A percentile compares a stretch with the other conserved stretches of the same genome.
Evolutionary conservation across 2,113 vertebrate species (phyloP).

Genomic region (Pandion haliaetus): DNA sequence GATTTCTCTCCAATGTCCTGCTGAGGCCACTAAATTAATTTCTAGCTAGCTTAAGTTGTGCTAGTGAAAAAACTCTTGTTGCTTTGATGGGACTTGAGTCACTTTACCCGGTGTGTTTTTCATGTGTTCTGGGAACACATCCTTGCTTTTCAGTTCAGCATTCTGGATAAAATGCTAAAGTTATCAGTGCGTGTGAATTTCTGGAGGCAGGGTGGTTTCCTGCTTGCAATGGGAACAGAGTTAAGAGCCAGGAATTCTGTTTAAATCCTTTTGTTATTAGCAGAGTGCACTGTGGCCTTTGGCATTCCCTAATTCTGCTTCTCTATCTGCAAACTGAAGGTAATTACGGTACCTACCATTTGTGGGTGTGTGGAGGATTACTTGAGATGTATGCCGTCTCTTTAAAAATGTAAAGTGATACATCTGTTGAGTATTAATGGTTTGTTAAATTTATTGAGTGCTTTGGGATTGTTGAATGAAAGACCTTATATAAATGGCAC

Average conservation of each 20-base stretch:
- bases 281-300: neutral
- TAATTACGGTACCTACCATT: neutral
- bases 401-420: neutral
- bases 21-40: neutral
- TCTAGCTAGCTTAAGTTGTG: neutral
- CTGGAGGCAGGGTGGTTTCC: neutral
- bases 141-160: neutral
- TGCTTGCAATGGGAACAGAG: neutral
- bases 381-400: neutral
- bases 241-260: neutral
- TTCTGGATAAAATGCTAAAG: neutral
- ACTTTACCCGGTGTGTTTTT: neutral
- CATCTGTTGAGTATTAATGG: conserved; percentile 17
- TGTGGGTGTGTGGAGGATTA: neutral
- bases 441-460: neutral
- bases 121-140: neutral
- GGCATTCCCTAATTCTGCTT: neutral
- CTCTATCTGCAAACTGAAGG: neutral
- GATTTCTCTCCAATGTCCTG: neutral
- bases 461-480: conserved; percentile 5
- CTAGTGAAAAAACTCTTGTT: neutral
- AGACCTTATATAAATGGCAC: neutral
- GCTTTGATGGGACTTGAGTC: neutral
- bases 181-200: neutral
- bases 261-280: neutral